Evolutionary conservation across 2,113 vertebrate genomes (phyloP).

Genomic region (Tringa solitaria): DNA sequence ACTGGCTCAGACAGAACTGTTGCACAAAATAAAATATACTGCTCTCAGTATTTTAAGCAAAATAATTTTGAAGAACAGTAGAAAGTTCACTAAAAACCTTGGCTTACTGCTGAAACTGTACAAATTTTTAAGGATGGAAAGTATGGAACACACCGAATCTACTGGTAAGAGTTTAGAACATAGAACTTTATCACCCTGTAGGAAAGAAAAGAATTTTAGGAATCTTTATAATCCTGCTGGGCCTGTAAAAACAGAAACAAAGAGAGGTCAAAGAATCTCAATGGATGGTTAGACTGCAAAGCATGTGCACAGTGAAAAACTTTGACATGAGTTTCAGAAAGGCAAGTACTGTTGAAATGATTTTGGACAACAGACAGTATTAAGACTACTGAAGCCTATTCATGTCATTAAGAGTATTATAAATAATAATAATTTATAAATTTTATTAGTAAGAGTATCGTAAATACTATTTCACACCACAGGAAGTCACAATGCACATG

Average conservation of each 20-base stretch:
- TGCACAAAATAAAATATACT: not conserved
- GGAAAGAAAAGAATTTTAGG: slow-evolving; percentile 55
- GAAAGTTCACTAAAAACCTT: not conserved
- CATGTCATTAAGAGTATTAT: not conserved
- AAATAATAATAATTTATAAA: not conserved
- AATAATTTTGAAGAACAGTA: not conserved
- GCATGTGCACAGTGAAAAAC: not conserved
- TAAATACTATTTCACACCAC: not conserved
- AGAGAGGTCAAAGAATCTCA: slow-evolving; percentile 40
- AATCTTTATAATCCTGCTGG: slow-evolving; percentile 59
- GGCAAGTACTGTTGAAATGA: not conserved
- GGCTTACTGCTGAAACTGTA: not conserved
- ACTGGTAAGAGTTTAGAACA: not conserved
- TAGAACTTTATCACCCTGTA: not conserved
- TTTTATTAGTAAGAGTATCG: not conserved
- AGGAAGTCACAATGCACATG: not conserved
- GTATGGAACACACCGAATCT: not conserved
- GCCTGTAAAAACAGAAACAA: slow-evolving; percentile 56
- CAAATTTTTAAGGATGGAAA: slow-evolving; percentile 1
- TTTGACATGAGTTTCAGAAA: not conserved
- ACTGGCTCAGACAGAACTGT: not conserved
- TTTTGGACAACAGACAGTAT: not conserved
- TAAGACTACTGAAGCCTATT: not conserved
- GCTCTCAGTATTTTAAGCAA: not conserved
- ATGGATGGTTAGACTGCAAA: not conserved